phyloP scores from a whole-genome alignment of 2,113 vertebrate genomes.

The Ceyx margarethae region DNA sequence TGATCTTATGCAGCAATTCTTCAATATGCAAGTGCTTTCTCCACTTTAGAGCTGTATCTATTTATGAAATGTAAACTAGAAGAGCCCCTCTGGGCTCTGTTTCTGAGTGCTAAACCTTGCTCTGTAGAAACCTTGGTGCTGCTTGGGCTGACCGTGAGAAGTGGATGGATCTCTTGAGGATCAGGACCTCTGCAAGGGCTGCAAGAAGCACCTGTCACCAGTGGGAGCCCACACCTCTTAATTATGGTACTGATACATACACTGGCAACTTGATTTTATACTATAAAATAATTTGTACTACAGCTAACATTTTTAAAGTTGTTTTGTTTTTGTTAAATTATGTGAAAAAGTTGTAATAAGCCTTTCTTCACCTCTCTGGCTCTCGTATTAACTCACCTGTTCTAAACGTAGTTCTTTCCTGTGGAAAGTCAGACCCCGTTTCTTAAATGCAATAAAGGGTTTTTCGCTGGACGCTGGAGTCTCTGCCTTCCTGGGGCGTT shows the following conservation, averaged over 20 bases:
- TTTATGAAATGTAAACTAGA: neutral
- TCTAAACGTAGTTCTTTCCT: neutral
- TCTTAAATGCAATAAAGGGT: neutral
- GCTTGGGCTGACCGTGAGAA: neutral
- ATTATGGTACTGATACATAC: conserved; percentile 86
- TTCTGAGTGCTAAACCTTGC: neutral
- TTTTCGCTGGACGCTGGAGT: neutral
- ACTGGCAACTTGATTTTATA: conserved; percentile 88
- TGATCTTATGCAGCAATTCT: neutral
- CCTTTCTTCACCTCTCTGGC: neutral
- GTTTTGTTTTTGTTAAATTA: conserved; percentile 76
- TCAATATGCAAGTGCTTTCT: neutral
- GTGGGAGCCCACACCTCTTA: neutral
- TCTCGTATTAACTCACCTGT: neutral
- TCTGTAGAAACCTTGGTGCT: neutral
- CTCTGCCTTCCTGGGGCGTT: neutral
- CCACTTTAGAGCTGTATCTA: neutral
- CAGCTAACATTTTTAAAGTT: conserved; percentile 75
- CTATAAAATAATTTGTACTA: conserved; percentile 81
- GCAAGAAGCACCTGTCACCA: neutral
- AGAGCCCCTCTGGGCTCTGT: neutral
- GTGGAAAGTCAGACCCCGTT: neutral
- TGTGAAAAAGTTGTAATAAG: conserved; percentile 75
- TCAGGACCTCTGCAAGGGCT: neutral
- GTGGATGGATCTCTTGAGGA: neutral